Evolutionary conservation across 2,888 invertebrate genomes (phyloP).

Genomic region (Tipula unca): DNA sequence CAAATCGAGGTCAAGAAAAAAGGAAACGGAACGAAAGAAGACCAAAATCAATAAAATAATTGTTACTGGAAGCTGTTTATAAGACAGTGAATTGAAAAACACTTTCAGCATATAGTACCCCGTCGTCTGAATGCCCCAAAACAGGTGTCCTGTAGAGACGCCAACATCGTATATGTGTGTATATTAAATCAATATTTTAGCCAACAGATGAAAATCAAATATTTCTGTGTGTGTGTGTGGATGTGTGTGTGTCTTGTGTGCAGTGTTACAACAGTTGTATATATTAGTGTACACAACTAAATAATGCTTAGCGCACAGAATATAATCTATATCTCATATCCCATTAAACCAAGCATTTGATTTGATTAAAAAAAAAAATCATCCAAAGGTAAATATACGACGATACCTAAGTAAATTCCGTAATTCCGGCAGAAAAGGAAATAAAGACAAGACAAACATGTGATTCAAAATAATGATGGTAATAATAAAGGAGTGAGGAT

Average conservation of each 20-base stretch:
- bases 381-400: conserved; percentile 1
- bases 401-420: not conserved
- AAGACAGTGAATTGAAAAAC: not conserved
- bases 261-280: no score
- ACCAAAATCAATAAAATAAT: not conserved
- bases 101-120: not conserved
- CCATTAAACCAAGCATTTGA: conserved; percentile 8
- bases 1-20: not conserved
- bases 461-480: not conserved
- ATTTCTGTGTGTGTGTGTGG: not conserved
- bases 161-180: no score
- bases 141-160: not conserved
- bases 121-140: not conserved
- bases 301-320: not conserved
- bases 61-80: not conserved
- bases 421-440: conserved; percentile 8
- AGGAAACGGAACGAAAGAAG: not conserved
- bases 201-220: not conserved
- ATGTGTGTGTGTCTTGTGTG: not conserved
- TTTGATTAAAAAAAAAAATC: not conserved
- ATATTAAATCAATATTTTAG: not conserved
- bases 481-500: not conserved
- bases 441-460: conserved; percentile 14
- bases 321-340: not conserved
- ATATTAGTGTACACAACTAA: not conserved